These are phyloP conservation scores for Dinomys branickii DNA, from an alignment of 2,113 vertebrate species.

Conservation along the genomic window DNA sequence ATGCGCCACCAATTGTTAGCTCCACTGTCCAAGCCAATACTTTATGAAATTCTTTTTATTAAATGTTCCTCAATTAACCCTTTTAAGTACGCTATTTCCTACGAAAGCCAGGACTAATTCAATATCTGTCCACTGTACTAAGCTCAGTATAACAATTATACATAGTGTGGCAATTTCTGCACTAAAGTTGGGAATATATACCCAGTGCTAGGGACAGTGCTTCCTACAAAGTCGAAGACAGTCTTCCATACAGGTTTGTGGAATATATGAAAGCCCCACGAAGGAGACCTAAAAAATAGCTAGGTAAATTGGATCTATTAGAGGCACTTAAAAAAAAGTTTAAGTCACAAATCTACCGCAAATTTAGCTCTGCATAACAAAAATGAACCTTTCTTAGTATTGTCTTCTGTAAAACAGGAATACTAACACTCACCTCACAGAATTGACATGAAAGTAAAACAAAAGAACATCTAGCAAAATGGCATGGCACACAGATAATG, in stretches of 20 bases:
- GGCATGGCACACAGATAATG: not conserved
- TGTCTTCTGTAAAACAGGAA: not conserved
- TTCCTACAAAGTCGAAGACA: not conserved
- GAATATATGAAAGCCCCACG: not conserved
- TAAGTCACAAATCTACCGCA: not conserved
- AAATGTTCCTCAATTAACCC: not conserved
- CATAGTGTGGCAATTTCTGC: not conserved
- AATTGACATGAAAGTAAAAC: not conserved
- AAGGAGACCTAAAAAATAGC: not conserved
- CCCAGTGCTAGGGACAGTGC: not conserved
- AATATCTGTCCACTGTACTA: not conserved
- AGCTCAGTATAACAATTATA: not conserved
- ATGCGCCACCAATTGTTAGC: not conserved
- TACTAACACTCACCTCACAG: not conserved
- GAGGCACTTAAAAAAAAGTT: not conserved
- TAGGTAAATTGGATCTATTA: constrained; percentile 9
- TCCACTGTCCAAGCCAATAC: not conserved
- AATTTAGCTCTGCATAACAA: constrained; percentile 34
- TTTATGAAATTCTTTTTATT: constrained; percentile 11
- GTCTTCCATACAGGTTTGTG: not conserved
- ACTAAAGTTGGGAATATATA: not conserved
- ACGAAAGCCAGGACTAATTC: not conserved
- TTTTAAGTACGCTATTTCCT: not conserved
- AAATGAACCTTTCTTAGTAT: not conserved
- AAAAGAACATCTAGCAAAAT: not conserved